phyloP scores from a whole-genome alignment of 2,113 vertebrate species.

The Elephas maximus region DNA sequence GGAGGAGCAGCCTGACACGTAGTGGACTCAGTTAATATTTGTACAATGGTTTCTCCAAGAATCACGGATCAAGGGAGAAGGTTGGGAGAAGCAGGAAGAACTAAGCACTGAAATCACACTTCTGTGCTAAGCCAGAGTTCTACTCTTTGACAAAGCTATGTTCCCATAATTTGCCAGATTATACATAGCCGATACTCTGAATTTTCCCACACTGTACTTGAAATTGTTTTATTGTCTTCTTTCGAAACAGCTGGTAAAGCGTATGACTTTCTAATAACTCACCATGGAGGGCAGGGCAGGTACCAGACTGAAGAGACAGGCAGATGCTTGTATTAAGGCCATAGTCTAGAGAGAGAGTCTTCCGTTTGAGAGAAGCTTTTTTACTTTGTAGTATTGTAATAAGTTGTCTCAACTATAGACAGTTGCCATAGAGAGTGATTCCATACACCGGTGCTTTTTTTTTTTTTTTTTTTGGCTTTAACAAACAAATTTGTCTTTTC shows the following conservation, averaged over 20 bases:
- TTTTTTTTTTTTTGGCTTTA: background rate
- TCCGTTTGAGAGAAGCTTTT: constrained; percentile 41
- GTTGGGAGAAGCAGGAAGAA: constrained; percentile 28
- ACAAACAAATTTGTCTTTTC: background rate
- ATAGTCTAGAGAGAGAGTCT: constrained; percentile 49
- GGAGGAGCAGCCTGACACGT: background rate
- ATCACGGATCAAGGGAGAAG: constrained; percentile 32
- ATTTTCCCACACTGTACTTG: constrained; percentile 21
- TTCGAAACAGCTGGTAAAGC: constrained; percentile 27
- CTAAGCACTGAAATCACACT: background rate
- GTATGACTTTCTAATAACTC: constrained; percentile 43
- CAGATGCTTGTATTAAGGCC: background rate
- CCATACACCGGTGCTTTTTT: background rate
- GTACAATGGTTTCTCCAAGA: constrained; percentile 23
- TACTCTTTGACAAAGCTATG: background rate
- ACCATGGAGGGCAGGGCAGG: background rate
- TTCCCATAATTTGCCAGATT: constrained; percentile 17
- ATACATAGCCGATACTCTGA: background rate
- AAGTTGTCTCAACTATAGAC: constrained; percentile 17
- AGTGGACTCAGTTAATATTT: constrained; percentile 15
- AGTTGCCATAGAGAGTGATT: constrained; percentile 46
- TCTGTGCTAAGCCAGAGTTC: background rate
- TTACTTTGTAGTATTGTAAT: constrained; percentile 11
- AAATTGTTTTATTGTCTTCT: constrained; percentile 55
- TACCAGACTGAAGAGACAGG: background rate